Conservation (phyloP, 2,797 vertebrate genomes). For the Lithobates pipiens region DNA sequence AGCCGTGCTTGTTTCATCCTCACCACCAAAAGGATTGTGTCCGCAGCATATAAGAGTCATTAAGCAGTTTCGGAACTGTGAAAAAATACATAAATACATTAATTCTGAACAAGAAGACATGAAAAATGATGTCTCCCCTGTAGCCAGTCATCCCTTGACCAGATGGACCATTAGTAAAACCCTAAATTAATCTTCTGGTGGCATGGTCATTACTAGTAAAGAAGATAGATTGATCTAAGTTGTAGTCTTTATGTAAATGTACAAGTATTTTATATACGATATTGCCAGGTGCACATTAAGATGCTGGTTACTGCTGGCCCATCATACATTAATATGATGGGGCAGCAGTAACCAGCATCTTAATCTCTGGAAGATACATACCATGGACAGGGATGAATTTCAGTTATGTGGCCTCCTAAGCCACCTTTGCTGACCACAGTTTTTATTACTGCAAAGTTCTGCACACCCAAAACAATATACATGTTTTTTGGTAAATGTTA, state of each 20-base stretch:
- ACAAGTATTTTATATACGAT: neutral
- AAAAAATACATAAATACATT: constrained; percentile 10
- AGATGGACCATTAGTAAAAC: neutral
- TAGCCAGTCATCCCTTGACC: neutral
- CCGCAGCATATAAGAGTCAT: constrained; percentile 56
- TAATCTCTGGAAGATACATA: no score
- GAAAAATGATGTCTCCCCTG: neutral
- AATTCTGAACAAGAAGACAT: neutral
- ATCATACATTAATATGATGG: no score
- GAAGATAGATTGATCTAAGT: neutral
- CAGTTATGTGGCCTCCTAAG: no score
- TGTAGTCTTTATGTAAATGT: neutral
- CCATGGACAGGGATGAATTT: no score
- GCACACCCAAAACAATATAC: no score
- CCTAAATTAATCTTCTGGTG: neutral
- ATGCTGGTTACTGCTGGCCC: no score
- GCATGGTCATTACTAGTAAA: neutral
- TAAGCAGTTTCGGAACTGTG: constrained; percentile 63
- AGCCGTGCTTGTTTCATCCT: neutral
- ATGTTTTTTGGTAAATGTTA: no score
- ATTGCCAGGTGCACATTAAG: neutral
- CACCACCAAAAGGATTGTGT: constrained; percentile 8
- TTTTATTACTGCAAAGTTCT: no score
- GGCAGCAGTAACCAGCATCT: no score
- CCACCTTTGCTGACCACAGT: no score